phyloP scores from a whole-genome alignment of 92 coral and sea anemone genomes.

The Bergia sp. region DNA sequence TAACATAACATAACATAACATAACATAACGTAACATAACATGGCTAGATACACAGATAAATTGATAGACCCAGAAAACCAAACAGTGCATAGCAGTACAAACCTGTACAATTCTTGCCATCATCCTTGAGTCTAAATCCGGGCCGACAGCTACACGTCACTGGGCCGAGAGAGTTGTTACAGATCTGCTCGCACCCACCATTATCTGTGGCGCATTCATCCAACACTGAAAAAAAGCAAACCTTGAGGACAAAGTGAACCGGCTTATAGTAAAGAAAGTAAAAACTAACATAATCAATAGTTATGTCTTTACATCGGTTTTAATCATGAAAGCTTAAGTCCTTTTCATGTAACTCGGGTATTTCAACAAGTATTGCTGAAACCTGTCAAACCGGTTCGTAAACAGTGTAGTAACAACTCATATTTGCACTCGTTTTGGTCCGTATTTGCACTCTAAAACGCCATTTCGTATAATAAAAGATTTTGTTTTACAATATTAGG shows the following conservation, averaged over 20 bases:
- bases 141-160: constrained; percentile 22
- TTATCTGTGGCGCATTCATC: constrained; percentile 25
- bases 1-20: not conserved
- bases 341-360: too few species aligned
- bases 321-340: too few species aligned
- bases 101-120: constrained; percentile 43
- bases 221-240: not conserved
- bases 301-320: not conserved
- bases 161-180: constrained; percentile 9
- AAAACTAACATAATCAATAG: not conserved
- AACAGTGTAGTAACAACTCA: too few species aligned
- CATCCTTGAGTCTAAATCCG: constrained; percentile 24
- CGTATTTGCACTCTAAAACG: too few species aligned
- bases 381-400: too few species aligned
- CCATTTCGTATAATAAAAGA: too few species aligned
- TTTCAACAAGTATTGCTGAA: too few species aligned
- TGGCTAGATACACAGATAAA: not conserved
- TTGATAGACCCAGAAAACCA: not conserved
- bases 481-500: too few species aligned
- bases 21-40: not conserved
- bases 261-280: not conserved
- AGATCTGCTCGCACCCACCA: constrained; percentile 30
- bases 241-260: too few species aligned
- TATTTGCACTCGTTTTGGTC: too few species aligned
- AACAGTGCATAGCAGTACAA: not conserved